Percentiles rank a stretch among this genome's conserved stretches.
These are phyloP conservation scores for Megaustenia siamemsis DNA, from an alignment of 2,888 invertebrate species.

Conservation along the genomic window DNA sequence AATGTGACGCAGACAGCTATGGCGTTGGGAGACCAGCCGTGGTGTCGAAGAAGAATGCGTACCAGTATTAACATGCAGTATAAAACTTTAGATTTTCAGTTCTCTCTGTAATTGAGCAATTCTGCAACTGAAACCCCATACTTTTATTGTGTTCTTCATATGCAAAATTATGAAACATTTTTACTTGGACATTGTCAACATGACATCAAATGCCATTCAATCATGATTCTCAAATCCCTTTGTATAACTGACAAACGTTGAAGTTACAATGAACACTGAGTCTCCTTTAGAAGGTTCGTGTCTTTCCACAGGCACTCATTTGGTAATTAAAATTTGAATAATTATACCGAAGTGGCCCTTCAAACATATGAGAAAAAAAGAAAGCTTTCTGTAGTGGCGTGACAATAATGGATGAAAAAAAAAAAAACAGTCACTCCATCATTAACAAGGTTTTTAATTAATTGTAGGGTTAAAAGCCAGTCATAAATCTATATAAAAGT, in stretches of 20 bases:
- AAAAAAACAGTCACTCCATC: too few species aligned
- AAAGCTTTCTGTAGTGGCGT: not conserved
- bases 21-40: constrained; percentile 31
- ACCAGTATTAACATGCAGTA: not conserved
- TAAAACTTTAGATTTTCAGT: not conserved
- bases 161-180: not conserved
- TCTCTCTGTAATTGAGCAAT: constrained; percentile 17
- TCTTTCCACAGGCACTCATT: not conserved
- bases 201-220: not conserved
- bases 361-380: not conserved
- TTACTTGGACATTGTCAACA: not conserved
- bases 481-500: too few species aligned
- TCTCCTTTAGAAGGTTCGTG: constrained; percentile 22
- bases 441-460: too few species aligned
- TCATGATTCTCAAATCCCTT: constrained; percentile 5
- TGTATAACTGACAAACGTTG: constrained; percentile 23
- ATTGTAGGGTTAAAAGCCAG: too few species aligned
- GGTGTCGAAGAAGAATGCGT: not conserved
- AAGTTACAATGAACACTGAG: not conserved
- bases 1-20: constrained; percentile 32
- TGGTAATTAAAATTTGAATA: constrained; percentile 11
- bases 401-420: not conserved
- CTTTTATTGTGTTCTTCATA: constrained; percentile 17
- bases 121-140: constrained; percentile 7
- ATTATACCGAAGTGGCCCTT: not conserved